Conservation (phyloP, 1,140 invertebrate genomes). For the Rhizoglyphus robini region DNA sequence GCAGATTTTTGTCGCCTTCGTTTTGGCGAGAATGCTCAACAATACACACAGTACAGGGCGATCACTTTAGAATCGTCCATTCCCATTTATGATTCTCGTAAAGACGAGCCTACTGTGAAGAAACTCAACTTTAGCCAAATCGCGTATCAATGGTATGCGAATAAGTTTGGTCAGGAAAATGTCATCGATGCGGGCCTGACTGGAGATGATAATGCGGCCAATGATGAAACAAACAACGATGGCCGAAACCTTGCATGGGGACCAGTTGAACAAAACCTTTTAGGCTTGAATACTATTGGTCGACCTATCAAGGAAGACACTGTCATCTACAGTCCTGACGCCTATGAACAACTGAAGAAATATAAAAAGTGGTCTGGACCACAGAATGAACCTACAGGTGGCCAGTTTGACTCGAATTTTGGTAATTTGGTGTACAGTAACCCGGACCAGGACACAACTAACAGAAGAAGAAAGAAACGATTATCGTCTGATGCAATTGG, state of each 20-base stretch:
- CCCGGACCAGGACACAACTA: too few species aligned
- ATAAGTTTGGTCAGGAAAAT: constrained; percentile 33
- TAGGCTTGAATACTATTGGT: constrained; percentile 20
- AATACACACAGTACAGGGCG: constrained; percentile 50
- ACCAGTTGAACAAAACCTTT: neutral
- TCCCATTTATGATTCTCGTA: constrained; percentile 31
- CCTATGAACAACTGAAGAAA: neutral
- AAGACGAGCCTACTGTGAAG: constrained; percentile 31
- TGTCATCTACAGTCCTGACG: neutral
- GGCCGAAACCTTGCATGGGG: neutral
- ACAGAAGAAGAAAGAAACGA: too few species aligned
- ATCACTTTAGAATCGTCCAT: constrained; percentile 37
- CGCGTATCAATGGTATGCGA: constrained; percentile 33
- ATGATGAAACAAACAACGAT: neutral
- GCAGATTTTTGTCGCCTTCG: constrained; percentile 54
- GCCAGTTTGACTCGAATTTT: neutral
- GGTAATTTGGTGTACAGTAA: too few species aligned
- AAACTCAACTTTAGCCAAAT: constrained; percentile 36
- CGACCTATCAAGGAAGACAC: neutral
- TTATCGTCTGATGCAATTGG: too few species aligned
- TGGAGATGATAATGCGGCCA: neutral
- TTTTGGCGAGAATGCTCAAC: constrained; percentile 45
- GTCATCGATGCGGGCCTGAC: neutral
- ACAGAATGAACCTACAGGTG: constrained; percentile 2
- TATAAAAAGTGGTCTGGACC: constrained; percentile 1